A percentile compares a stretch with the other conserved stretches of the same genome.
Evolutionary conservation across 2,797 vertebrate genomes (phyloP).

Genomic region (Sebastolobus alascanus): DNA sequence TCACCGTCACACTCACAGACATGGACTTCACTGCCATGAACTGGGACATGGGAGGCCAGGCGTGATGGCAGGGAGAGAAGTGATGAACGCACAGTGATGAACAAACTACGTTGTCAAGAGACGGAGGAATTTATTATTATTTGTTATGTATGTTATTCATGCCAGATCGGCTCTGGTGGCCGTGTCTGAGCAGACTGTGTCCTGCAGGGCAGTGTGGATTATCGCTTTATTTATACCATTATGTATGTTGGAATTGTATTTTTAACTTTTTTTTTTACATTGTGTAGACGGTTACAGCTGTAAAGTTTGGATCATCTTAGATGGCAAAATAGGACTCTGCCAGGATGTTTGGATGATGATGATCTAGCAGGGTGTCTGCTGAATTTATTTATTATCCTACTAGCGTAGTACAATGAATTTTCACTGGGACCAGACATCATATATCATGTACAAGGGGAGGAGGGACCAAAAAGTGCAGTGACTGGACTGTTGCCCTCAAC

Average conservation of each 20-base stretch:
- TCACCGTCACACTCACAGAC: conserved; percentile 85
- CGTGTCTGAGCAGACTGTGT: conserved; percentile 34
- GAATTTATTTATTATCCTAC: conserved; percentile 52
- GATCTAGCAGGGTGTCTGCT: conserved; percentile 20
- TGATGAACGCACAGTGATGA: conserved; percentile 8
- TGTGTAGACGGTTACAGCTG: conserved; percentile 22
- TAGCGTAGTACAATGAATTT: neutral
- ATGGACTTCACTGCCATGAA: conserved; percentile 77
- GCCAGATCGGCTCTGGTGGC: conserved; percentile 62
- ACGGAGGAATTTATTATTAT: conserved; percentile 29
- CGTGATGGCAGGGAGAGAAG: conserved; percentile 58
- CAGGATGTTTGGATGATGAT: conserved; percentile 11
- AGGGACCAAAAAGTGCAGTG: neutral
- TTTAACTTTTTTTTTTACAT: conserved; percentile 37
- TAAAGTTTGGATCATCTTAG: conserved; percentile 20
- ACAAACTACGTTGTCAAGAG: conserved; percentile 27
- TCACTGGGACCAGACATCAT: conserved; percentile 2
- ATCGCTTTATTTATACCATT: conserved; percentile 66
- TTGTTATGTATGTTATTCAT: conserved; percentile 3
- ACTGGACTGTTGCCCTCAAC: neutral
- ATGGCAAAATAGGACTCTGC: neutral
- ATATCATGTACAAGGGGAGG: neutral
- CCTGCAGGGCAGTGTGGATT: conserved; percentile 65
- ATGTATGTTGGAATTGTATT: conserved; percentile 39
- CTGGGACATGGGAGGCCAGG: conserved; percentile 77